Conservation (phyloP, 2,113 vertebrate genomes). For the Mastomys coucha region DNA sequence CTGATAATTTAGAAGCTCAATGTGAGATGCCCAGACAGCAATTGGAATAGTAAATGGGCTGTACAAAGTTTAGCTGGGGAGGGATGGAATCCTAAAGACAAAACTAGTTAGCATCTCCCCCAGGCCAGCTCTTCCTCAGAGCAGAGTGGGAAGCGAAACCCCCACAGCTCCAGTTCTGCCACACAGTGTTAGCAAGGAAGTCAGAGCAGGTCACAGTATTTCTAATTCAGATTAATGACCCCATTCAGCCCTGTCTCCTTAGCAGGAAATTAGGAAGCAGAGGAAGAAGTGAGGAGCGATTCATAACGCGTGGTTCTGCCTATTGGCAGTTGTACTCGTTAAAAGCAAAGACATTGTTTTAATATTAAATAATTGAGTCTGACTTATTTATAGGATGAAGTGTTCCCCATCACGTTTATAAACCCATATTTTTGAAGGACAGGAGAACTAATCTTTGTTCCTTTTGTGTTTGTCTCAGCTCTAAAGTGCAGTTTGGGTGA, state of each 20-base stretch:
- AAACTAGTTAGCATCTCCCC: neutral
- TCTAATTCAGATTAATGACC: conserved; percentile 91
- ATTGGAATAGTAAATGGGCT: neutral
- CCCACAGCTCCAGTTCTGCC: conserved; percentile 45
- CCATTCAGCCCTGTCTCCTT: conserved; percentile 86
- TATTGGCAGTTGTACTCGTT: conserved; percentile 86
- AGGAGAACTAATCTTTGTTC: neutral
- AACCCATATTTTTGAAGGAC: neutral
- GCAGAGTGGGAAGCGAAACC: conserved; percentile 53
- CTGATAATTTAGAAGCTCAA: conserved; percentile 29
- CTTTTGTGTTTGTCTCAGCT: neutral
- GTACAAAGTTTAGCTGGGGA: neutral
- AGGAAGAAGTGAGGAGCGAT: conserved; percentile 85
- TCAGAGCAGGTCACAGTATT: conserved; percentile 84
- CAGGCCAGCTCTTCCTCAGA: conserved; percentile 13
- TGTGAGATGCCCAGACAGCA: conserved; percentile 7
- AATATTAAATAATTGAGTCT: conserved; percentile 86
- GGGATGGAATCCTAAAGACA: neutral
- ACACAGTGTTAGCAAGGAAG: conserved; percentile 78
- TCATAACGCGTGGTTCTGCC: conserved; percentile 79
- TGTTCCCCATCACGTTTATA: neutral
- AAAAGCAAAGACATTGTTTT: conserved; percentile 87
- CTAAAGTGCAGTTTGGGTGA: neutral
- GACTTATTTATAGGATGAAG: conserved; percentile 82
- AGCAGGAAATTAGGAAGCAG: conserved; percentile 89